phyloP scores from a whole-genome alignment of 2,888 invertebrate species.

The Suillia variegata region DNA sequence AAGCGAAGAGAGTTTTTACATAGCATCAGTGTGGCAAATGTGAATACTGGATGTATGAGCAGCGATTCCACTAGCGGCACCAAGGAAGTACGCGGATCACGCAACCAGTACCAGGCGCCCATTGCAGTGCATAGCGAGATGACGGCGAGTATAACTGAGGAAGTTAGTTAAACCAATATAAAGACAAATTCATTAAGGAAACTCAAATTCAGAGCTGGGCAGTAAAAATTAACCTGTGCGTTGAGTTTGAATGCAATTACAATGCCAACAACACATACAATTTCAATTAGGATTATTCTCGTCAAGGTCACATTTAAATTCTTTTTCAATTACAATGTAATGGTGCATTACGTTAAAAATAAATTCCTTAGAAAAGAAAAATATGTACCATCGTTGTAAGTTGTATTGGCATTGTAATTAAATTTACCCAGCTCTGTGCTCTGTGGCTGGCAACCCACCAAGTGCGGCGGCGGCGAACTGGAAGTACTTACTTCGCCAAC shows the following conservation, averaged over 20 bases:
- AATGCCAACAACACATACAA: background rate
- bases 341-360: no score
- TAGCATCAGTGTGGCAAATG: slow-evolving; percentile 81
- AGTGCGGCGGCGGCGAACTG: no score
- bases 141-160: slow-evolving; percentile 80
- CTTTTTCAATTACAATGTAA: no score
- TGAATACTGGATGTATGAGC: slow-evolving; percentile 93
- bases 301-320: no score
- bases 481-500: slow-evolving; percentile 87
- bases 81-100: slow-evolving; percentile 91
- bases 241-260: background rate
- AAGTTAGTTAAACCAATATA: no score
- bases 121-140: slow-evolving; percentile 90
- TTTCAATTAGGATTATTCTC: no score
- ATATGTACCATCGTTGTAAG: no score
- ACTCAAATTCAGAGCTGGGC: background rate
- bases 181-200: background rate
- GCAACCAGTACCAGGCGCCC: slow-evolving; percentile 95
- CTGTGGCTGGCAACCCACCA: no score
- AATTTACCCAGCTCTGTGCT: no score
- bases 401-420: background rate
- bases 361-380: no score
- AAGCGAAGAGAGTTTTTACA: slow-evolving; percentile 66
- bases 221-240: background rate
- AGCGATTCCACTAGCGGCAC: slow-evolving; percentile 90